These are phyloP conservation scores for Ophiodon elongatus DNA, from an alignment of 2,113 vertebrate species.

Conservation along the genomic window DNA sequence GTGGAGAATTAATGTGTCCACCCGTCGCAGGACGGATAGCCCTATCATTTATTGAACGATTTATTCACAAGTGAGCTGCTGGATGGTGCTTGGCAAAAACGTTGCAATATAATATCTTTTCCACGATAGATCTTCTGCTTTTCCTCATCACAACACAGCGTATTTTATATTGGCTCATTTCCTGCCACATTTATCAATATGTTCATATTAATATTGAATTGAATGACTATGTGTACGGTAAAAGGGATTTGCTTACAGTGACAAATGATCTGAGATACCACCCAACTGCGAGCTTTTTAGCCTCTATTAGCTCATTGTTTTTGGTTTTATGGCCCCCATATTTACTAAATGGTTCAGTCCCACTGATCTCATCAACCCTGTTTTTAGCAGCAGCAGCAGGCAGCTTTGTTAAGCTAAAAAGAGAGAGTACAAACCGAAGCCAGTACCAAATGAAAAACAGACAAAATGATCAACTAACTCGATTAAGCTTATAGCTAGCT, in stretches of 20 bases:
- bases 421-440: no score
- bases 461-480: neutral
- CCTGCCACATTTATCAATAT: neutral
- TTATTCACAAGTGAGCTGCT: neutral
- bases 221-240: neutral
- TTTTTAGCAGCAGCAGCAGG: no score
- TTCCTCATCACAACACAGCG: neutral
- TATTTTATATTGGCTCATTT: neutral
- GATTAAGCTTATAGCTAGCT: neutral
- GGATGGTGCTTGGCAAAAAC: neutral
- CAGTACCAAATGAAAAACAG: neutral
- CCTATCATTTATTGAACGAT: neutral
- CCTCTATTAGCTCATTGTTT: neutral
- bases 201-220: neutral
- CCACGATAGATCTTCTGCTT: neutral
- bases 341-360: neutral
- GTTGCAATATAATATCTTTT: neutral
- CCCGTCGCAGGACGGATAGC: neutral
- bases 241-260: neutral
- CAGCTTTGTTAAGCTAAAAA: no score
- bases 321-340: neutral
- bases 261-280: neutral
- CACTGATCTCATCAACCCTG: neutral
- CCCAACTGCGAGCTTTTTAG: neutral
- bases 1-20: neutral